phyloP scores from a whole-genome alignment of 2,888 invertebrate species.

The Neoscelio sp. region DNA sequence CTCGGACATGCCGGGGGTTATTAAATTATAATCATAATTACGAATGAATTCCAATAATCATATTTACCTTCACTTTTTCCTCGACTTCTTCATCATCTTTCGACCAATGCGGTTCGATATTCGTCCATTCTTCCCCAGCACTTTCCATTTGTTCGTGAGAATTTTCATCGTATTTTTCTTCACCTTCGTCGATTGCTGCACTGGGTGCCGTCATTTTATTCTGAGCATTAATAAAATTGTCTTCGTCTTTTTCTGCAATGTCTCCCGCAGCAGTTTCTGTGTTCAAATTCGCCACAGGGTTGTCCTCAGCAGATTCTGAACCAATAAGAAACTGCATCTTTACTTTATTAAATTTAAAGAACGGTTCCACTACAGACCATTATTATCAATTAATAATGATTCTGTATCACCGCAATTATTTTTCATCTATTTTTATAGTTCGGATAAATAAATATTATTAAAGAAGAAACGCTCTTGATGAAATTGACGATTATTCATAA shows the following conservation, averaged over 20 bases:
- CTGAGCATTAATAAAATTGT: conserved; percentile 48
- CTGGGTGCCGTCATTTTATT: conserved; percentile 34
- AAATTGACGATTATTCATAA: neutral
- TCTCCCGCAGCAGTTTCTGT: conserved; percentile 33
- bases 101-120: conserved; percentile 25
- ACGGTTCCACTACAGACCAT: neutral
- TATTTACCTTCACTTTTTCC: conserved; percentile 33
- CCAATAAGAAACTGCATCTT: conserved; percentile 29
- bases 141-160: conserved; percentile 30
- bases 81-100: conserved; percentile 16
- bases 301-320: conserved; percentile 26
- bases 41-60: conserved; percentile 31
- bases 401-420: neutral
- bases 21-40: conserved; percentile 32
- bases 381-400: conserved; percentile 22
- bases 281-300: conserved; percentile 34
- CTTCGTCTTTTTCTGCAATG: conserved; percentile 43
- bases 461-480: no score
- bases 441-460: no score
- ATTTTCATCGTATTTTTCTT: conserved; percentile 50
- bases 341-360: conserved; percentile 33
- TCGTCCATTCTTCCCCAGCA: conserved; percentile 23
- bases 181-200: conserved; percentile 33
- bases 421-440: no score
- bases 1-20: neutral